A percentile compares a stretch with the other conserved stretches of the same genome.
phyloP scores from a whole-genome alignment of 2,797 vertebrate species.

The Phataginus tricuspis region DNA sequence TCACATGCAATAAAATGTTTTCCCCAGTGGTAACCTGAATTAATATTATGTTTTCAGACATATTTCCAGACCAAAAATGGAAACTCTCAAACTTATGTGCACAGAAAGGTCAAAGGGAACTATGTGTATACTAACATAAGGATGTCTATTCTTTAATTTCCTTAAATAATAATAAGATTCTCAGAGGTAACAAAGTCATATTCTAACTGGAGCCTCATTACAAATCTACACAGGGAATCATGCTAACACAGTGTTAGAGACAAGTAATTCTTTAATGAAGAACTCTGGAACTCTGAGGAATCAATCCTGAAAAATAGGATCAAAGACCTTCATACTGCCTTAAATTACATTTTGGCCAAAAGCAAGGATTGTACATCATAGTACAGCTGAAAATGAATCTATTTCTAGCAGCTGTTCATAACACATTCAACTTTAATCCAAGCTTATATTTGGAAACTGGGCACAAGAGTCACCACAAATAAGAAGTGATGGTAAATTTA shows the following conservation, averaged over 20 bases:
- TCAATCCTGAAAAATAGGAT: neutral
- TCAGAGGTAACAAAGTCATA: neutral
- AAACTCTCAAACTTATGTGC: conserved; percentile 11
- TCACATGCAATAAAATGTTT: neutral
- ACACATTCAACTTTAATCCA: neutral
- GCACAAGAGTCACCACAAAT: neutral
- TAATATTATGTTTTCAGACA: neutral
- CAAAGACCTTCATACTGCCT: neutral
- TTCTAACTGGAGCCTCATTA: neutral
- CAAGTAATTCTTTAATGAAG: neutral
- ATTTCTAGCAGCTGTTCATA: neutral
- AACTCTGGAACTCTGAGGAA: neutral
- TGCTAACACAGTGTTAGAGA: neutral
- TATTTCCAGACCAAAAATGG: conserved; percentile 27
- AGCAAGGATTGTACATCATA: neutral
- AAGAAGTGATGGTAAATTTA: conserved; percentile 44
- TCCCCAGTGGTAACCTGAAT: neutral
- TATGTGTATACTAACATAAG: neutral
- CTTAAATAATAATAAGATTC: neutral
- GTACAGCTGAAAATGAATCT: neutral
- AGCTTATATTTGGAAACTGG: conserved; percentile 9
- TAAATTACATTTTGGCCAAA: neutral
- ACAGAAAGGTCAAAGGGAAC: neutral
- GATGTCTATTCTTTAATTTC: neutral
- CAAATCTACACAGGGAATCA: neutral